Conservation (phyloP, 1,140 invertebrate genomes). For the Pogonomyrmex barbatus region DNA sequence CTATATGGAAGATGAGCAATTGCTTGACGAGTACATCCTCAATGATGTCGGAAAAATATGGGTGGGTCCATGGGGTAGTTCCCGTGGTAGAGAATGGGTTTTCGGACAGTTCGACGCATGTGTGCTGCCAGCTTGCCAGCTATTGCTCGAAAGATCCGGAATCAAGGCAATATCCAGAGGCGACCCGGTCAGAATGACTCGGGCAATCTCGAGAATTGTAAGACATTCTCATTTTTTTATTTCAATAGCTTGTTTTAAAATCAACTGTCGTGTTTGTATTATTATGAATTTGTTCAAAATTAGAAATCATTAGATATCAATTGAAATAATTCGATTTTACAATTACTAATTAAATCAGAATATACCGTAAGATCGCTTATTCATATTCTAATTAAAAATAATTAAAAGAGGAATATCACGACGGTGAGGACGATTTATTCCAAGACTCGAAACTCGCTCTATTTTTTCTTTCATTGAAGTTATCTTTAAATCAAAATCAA, state of each 20-base stretch:
- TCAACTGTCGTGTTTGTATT: neutral
- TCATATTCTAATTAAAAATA: neutral
- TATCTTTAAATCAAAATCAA: neutral
- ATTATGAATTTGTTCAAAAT: neutral
- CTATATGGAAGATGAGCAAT: constrained; percentile 86
- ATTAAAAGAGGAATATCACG: neutral
- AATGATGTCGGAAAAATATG: constrained; percentile 90
- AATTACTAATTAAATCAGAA: neutral
- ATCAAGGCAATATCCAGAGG: constrained; percentile 86
- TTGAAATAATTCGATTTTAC: neutral
- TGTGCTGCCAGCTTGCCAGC: constrained; percentile 86
- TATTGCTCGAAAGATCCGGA: constrained; percentile 85
- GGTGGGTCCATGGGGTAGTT: constrained; percentile 86
- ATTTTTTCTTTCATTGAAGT: neutral
- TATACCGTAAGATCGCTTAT: neutral
- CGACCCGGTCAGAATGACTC: constrained; percentile 90
- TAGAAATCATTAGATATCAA: neutral
- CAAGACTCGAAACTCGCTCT: too few species aligned
- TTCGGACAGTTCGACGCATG: constrained; percentile 89
- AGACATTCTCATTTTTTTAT: constrained; percentile 55
- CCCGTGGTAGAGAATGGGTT: constrained; percentile 88
- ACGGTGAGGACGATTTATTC: neutral
- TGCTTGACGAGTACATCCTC: constrained; percentile 88
- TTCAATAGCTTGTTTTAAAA: neutral
- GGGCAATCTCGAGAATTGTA: constrained; percentile 91